Base-by-base conservation (phyloP, 2,797 vertebrate genomes). In the Pampus argenteus region DNA sequence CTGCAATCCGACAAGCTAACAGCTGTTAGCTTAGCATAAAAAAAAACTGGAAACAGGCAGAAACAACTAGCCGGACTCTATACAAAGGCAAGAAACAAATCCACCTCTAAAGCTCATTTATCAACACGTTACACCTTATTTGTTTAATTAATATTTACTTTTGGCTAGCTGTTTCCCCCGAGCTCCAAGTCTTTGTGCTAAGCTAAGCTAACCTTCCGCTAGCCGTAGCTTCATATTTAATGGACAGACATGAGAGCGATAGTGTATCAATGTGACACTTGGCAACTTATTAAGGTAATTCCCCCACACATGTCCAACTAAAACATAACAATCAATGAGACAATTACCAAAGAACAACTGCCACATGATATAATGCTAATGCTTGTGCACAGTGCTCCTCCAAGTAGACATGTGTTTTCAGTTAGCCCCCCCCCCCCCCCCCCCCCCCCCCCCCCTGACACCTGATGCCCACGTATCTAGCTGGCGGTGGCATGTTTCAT, bases 391-490 rank as follows among this genome's bases (percentile, higher is more conserved):
- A 26, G n/a, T n/a, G n/a, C n/a, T n/a, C 10, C n/a, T 25, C 18
- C 23, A 52, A 9, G 36, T 61, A 31, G 18, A 56, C 18, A 49
- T 74, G 38, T 66, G 44, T 40, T 47, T 51, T 52, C 9, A 14
- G n/a, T n/a, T n/a, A n/a, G n/a, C 9, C 34, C 51, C 28, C 17
- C 18, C 31, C 22, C n/a, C 26, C 1, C 9, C 34, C 51, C 28
- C 17, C 18, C 31, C 22, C 9, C 34, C 51, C 28, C 17, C 18
- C 31, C 22, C n/a, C 26, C 1, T 65, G 60, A 59, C 45, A 38
- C 66, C 70, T n/a, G n/a, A n/a, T n/a, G n/a, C 73, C 79, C 66
- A 86, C 76, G 77, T 85, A 38, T 68, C 59, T 36, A 63, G 74
- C 57, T 59, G 66, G 73, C 15, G 26, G 60, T 79, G 78, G 54